Base-by-base conservation (phyloP, 2,888 invertebrate species). In the Ophion ventricosus region DNA sequence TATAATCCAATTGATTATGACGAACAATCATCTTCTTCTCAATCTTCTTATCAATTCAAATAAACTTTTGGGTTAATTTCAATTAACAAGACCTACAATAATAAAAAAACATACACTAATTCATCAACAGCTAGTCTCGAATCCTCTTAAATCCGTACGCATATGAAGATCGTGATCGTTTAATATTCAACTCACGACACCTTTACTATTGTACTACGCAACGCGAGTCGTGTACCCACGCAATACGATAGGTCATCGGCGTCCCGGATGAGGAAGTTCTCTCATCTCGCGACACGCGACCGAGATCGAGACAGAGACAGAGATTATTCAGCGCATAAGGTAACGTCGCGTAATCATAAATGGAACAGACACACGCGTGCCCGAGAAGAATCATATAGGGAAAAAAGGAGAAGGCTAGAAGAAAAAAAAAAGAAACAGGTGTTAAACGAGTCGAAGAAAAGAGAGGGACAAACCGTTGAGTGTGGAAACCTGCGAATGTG, bases 401-500 rank as follows among this genome's bases (percentile, higher is more conserved):
- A 29, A 59, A 43, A 29, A 69, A 72, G 7, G 26, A 11, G 64
- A 26, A n/a, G 14, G n/a, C 10, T 23, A 5, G 35, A 0, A 35
- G 7, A 75, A 17, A 23, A 63, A 5, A 70, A 49, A 63, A 40
- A 75, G 67, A 72, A 75, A 69, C 43, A 43, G 8, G 49, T 61
- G 61, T 29, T 23, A 14, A 70, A 40, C 61, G 40, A 1, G 54
- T 23, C 20, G 64, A 49, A 14, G 26, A 57, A 64, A 70, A 61
- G 20, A 64, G 20, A 57, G 57, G 23, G 43, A 74, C 72, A 56
- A 63, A 73, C 61, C 64, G 29, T 49, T 80, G 72, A 84, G 82
- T 82, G 82, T 85, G 80, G 84, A 84, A 85, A 80, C 64, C 63
- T 29, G 74, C 80, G 57, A 87, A 88, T 87, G 87, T 85, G 85